Conservation (phyloP, 2,888 invertebrate genomes). For the Opisthograptis luteolata region DNA sequence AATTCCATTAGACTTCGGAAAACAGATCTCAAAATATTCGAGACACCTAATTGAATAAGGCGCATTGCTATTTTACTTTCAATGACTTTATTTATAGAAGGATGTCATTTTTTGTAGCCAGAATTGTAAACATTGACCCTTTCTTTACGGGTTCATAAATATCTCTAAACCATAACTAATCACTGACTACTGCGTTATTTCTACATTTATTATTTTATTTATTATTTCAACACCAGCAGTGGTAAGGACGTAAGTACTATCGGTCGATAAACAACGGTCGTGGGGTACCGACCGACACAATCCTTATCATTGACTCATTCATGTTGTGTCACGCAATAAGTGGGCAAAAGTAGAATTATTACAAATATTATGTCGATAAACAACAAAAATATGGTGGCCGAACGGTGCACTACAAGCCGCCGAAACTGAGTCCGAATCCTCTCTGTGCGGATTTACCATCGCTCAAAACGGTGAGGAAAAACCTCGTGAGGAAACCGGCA, state of each 20-base stretch:
- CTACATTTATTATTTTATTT: too few species aligned
- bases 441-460: too few species aligned
- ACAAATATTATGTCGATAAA: not conserved
- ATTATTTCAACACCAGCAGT: not conserved
- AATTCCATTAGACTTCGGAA: too few species aligned
- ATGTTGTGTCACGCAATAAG: not conserved
- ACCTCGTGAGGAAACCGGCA: too few species aligned
- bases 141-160: not conserved
- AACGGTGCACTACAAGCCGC: too few species aligned
- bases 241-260: not conserved
- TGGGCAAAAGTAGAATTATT: not conserved
- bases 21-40: too few species aligned
- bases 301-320: slow-evolving; percentile 4
- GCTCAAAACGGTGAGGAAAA: too few species aligned
- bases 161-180: not conserved
- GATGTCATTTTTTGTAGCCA: too few species aligned
- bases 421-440: too few species aligned
- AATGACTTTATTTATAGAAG: slow-evolving; percentile 7
- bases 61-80: slow-evolving; percentile 20
- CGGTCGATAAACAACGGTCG: not conserved
- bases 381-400: not conserved
- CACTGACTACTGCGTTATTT: not conserved
- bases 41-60: too few species aligned
- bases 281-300: not conserved
- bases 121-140: too few species aligned